Conservation (phyloP, 2,888 invertebrate genomes). For the Sarcophaga subvicina region DNA sequence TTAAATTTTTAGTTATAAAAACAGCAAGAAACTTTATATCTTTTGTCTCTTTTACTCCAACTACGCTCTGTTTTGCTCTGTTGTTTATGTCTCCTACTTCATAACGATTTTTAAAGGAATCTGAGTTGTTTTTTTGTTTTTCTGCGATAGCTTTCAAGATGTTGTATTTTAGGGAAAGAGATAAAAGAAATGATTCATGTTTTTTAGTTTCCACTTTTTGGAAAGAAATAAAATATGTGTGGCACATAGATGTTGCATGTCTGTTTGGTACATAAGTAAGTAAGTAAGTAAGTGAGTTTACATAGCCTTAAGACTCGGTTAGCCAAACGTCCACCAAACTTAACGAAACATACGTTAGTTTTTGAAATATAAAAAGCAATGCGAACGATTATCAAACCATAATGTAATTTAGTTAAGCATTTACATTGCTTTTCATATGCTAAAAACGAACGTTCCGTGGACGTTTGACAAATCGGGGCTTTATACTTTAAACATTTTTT, state of each 20-base stretch:
- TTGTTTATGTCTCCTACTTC: neutral
- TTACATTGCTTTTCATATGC: no score
- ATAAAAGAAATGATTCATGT: conserved; percentile 50
- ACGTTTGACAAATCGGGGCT: no score
- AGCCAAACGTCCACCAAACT: no score
- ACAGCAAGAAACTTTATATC: conserved; percentile 4
- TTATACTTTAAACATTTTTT: neutral
- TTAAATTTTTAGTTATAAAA: conserved; percentile 43
- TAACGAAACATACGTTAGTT: no score
- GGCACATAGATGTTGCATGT: conserved; percentile 17
- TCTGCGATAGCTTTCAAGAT: conserved; percentile 41
- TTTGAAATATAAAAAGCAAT: no score
- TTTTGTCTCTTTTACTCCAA: neutral
- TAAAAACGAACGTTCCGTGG: no score
- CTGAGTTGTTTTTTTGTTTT: conserved; percentile 21
- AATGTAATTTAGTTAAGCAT: no score
- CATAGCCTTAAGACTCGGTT: no score
- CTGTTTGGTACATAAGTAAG: neutral
- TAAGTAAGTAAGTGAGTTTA: no score
- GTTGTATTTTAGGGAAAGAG: conserved; percentile 20
- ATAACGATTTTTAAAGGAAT: neutral
- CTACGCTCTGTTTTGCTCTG: neutral
- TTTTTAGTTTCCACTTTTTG: conserved; percentile 26
- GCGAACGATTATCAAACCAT: no score
- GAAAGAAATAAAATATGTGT: neutral